Percentiles rank a stretch among this genome's conserved stretches.
phyloP scores from a whole-genome alignment of 2,113 vertebrate species.

The Zosterops borbonicus region DNA sequence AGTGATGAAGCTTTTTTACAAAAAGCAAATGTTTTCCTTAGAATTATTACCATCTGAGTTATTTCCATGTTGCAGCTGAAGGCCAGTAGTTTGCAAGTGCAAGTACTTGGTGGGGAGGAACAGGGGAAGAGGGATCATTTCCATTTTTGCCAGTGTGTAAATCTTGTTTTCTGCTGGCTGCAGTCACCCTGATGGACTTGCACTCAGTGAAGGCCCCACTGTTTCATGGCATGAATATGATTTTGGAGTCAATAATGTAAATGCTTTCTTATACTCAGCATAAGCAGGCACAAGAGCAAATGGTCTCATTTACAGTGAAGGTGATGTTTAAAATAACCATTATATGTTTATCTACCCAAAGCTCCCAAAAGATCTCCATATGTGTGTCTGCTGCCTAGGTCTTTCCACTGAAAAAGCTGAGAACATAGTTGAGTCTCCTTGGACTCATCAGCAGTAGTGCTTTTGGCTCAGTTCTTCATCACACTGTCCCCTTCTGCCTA shows the following conservation, averaged over 20 bases:
- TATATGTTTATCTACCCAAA: not conserved
- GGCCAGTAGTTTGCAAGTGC: conserved; percentile 49
- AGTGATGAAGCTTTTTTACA: not conserved
- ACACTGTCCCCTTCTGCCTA: not conserved
- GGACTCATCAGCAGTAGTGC: not conserved
- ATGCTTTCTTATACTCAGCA: not conserved
- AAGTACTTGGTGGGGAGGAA: not conserved
- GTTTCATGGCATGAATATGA: not conserved
- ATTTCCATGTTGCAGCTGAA: conserved; percentile 43
- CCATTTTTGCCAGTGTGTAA: conserved; percentile 37
- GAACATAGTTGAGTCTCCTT: not conserved
- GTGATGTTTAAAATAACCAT: not conserved
- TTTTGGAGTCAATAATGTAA: conserved; percentile 31
- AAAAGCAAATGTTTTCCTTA: conserved; percentile 55
- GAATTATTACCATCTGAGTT: conserved; percentile 57
- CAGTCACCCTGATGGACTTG: conserved; percentile 1
- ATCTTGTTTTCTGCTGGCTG: conserved; percentile 38
- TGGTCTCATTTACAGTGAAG: not conserved
- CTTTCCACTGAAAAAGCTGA: not conserved
- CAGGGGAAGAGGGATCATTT: not conserved
- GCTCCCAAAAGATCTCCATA: not conserved
- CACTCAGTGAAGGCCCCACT: not conserved
- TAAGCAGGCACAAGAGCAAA: not conserved
- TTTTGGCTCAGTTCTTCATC: not conserved
- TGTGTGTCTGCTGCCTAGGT: not conserved